Conservation (phyloP, 1,140 invertebrate genomes). For the Drosophila obscura region DNA sequence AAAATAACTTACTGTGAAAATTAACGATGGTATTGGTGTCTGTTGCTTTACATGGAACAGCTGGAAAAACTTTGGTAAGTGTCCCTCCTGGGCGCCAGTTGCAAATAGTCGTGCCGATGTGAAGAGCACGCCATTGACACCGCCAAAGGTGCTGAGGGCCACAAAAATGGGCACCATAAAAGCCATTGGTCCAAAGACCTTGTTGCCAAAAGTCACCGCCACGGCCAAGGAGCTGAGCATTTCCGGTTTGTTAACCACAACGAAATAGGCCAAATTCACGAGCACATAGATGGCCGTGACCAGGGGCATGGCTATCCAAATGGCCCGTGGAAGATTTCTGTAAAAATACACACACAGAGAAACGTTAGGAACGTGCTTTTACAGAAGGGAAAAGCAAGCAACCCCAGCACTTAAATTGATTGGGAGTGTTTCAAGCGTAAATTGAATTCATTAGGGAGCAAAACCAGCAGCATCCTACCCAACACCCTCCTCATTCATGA, state of each 20-base stretch:
- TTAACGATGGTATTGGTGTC: constrained; percentile 92
- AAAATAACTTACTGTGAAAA: constrained; percentile 88
- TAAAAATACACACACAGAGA: neutral
- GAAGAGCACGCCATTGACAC: constrained; percentile 96
- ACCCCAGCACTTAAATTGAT: constrained; percentile 69
- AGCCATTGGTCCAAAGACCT: constrained; percentile 89
- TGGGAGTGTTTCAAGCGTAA: constrained; percentile 45
- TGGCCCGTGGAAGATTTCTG: constrained; percentile 93
- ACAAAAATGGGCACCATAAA: constrained; percentile 96
- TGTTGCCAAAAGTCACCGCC: constrained; percentile 93
- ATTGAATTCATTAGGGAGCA: constrained; percentile 76
- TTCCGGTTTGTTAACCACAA: constrained; percentile 91
- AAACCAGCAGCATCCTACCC: constrained; percentile 2
- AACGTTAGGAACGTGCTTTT: constrained; percentile 28
- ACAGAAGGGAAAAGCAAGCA: neutral
- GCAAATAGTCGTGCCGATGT: constrained; percentile 92
- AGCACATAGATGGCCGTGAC: constrained; percentile 94
- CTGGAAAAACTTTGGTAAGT: constrained; percentile 91
- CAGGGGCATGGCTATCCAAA: constrained; percentile 93
- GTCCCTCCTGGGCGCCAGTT: constrained; percentile 92
- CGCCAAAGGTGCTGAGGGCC: constrained; percentile 92
- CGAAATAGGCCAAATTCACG: constrained; percentile 95
- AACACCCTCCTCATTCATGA: constrained; percentile 3
- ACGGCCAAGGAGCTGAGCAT: constrained; percentile 92
- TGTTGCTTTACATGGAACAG: constrained; percentile 90